A percentile compares a stretch with the other conserved stretches of the same genome.
These are phyloP conservation scores for Marronus borbonicus DNA, from an alignment of 2,888 invertebrate species.

Conservation along the genomic window DNA sequence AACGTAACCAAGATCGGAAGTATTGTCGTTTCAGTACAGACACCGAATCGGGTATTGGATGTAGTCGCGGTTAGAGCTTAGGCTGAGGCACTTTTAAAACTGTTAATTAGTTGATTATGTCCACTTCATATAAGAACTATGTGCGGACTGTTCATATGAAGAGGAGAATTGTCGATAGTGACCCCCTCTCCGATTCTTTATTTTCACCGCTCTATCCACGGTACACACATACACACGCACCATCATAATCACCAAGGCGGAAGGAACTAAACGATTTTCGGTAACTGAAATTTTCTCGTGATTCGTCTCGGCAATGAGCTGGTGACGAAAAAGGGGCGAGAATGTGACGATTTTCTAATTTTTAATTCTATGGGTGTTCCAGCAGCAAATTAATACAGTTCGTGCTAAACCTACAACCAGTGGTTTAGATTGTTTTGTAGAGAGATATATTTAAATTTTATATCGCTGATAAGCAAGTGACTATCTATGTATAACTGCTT, in stretches of 20 bases:
- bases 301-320: conserved; percentile 10
- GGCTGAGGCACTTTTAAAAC: conserved; percentile 53
- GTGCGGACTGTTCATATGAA: conserved; percentile 61
- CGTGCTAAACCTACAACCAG: too few species aligned
- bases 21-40: background rate
- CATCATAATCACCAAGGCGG: conserved; percentile 22
- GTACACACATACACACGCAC: conserved; percentile 8
- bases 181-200: conserved; percentile 60
- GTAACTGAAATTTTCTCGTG: conserved; percentile 48
- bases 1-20: background rate
- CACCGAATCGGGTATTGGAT: background rate
- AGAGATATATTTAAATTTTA: too few species aligned
- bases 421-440: too few species aligned
- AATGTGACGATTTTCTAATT: too few species aligned
- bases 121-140: conserved; percentile 60
- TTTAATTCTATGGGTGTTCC: too few species aligned
- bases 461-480: too few species aligned
- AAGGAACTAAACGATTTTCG: conserved; percentile 50
- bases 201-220: conserved; percentile 58
- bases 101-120: conserved; percentile 61
- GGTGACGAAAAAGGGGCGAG: background rate
- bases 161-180: conserved; percentile 59
- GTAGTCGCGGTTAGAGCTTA: conserved; percentile 32
- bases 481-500: too few species aligned
- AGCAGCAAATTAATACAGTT: too few species aligned